Evolutionary conservation across 2,888 invertebrate genomes (phyloP).

Genomic region (Macrosiphum euphorbiae): DNA sequence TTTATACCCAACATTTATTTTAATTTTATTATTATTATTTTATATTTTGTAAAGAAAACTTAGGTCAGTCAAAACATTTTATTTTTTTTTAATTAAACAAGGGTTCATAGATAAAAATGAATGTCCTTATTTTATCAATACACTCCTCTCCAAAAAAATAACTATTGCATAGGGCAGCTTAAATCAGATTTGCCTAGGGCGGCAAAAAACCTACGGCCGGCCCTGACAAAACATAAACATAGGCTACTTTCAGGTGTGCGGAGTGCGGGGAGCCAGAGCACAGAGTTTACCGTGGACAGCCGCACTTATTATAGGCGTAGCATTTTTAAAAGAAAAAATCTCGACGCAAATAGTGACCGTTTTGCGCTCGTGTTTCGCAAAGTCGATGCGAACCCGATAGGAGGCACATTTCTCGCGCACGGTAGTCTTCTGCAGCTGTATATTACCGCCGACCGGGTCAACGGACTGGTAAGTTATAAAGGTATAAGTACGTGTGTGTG

Average conservation of each 20-base stretch:
- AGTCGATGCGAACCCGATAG: conserved; percentile 27
- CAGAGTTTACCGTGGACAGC: neutral
- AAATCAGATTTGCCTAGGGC: too few relatives aligned
- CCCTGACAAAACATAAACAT: neutral
- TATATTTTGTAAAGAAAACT: too few relatives aligned
- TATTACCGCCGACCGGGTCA: conserved; percentile 25
- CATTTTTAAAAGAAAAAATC: neutral
- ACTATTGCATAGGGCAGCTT: too few relatives aligned
- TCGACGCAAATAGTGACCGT: conserved; percentile 17
- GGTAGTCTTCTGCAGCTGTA: conserved; percentile 23
- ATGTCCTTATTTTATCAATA: too few relatives aligned
- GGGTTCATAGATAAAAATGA: too few relatives aligned
- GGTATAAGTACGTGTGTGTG: neutral
- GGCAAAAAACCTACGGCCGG: too few relatives aligned
- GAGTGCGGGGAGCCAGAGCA: neutral
- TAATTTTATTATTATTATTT: too few relatives aligned
- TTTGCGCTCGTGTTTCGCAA: conserved; percentile 4
- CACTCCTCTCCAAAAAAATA: too few relatives aligned
- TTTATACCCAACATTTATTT: too few relatives aligned
- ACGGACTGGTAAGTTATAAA: conserved; percentile 33
- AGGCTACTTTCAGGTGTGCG: neutral
- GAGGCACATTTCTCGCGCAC: conserved; percentile 17
- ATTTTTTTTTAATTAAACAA: too few relatives aligned
- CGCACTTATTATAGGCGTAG: neutral
- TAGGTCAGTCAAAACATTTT: too few relatives aligned